Base-by-base conservation (phyloP, 2,888 invertebrate species). In the Deilephila porcellus region DNA sequence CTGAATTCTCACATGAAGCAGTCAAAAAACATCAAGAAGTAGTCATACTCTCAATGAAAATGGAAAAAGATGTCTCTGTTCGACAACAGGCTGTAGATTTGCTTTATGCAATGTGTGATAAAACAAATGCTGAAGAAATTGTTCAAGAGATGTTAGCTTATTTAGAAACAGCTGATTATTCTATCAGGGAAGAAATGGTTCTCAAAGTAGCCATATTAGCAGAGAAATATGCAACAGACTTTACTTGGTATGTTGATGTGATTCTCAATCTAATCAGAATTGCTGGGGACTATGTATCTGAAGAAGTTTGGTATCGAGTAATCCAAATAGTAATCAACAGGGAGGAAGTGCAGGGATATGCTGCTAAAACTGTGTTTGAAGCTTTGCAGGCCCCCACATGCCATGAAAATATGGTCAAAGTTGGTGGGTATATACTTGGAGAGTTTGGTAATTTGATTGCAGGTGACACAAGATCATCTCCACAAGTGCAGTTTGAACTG, bases 381-480 rank as follows among this genome's bases (percentile, higher is more conserved):
- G 99, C 99, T 74, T 94, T 99, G 73, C 99, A 99, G 95, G 99
- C 99, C 53, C 99, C 99, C 29, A 99, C 99, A 37, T 99, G 99
- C 87, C 99, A 99, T 91, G 99, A 99, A 93, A 99, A 99, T 91
- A 99, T 99, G 99, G 99, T 99, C 1, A 99, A 99, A 96, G 99
- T 99, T 73, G 99, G 99, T 76, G 99, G 99, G 73, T 99, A 99
- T 86, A 99, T 99, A 84, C 96, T 99, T 76, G 99, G 99, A 77
- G 99, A 99, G 93, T 99, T 99, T 94, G 99, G 99, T 73, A 99
- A 99, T 95, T 96, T 99, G 76, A 99, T 99, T 89, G 99, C 99
- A 82, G 99, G 99, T 20, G 99, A 99, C 92, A 98, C 98, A 76
- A 96, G 99, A 75, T 99, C 99, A 70, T 99, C 99, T 74, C 99